Conservation (phyloP, 2,113 vertebrate species). For the Thalassoma bifasciatum region DNA sequence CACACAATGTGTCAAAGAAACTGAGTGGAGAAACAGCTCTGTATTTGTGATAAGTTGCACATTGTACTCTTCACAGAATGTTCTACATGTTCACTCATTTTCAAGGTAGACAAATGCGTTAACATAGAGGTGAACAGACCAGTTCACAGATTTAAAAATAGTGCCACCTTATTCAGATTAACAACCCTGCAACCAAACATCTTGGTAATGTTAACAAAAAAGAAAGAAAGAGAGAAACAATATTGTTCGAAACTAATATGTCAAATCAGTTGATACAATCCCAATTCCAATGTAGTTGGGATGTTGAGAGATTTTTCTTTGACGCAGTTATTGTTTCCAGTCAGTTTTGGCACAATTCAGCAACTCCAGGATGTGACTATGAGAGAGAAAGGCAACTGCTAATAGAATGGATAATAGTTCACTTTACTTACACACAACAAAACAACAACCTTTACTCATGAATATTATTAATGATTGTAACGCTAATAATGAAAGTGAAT, state of each 20-base stretch:
- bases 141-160: neutral
- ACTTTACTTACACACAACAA: conserved; percentile 39
- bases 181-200: neutral
- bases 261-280: too few species aligned
- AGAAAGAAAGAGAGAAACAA: too few species aligned
- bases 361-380: neutral
- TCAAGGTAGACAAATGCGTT: neutral
- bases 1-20: conserved; percentile 1
- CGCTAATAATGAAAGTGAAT: conserved; percentile 78
- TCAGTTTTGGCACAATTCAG: neutral
- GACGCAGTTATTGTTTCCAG: neutral
- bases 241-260: too few species aligned
- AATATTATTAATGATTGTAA: conserved; percentile 78
- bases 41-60: neutral
- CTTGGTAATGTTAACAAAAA: too few species aligned
- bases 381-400: conserved; percentile 35
- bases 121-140: neutral
- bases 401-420: conserved; percentile 53
- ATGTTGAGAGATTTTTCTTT: neutral
- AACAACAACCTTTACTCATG: conserved; percentile 48
- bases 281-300: too few species aligned
- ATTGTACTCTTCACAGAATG: neutral
- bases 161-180: neutral
- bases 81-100: neutral
- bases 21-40: neutral